Base-by-base conservation (phyloP, 2,888 invertebrate species). In the Euzetes globulus region DNA sequence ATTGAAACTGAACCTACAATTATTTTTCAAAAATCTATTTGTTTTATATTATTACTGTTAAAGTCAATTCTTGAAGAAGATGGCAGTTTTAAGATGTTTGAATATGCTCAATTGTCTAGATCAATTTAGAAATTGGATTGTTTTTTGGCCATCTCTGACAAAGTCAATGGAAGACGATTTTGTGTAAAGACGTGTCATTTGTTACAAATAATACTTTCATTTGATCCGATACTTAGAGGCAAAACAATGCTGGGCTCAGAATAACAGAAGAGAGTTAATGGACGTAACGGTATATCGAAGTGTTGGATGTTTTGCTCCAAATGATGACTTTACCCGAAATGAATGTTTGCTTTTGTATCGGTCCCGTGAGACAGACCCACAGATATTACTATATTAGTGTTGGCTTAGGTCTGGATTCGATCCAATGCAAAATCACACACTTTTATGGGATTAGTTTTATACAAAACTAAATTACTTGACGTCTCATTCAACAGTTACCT, bases 311-410 rank as follows among this genome's bases (percentile, higher is more conserved):
- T 22, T 29, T 68, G 68, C 13, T 19, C 45, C 22, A 68, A 68
- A 68, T 68, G 68, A 68, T 68, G 68, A 68, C 68, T 68, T 68
- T 68, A n/a, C 68, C 37, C 68, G 19, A 68, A 68, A 68, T 68
- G 68, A 68, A 68, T 68, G 68, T 68, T 68, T 60, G 60, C 29
- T 27, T 15, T 60, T 68, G 37, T 68, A 68, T 68, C 37, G 68
- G n/a, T 68, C 68, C 41, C 41, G 41, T 13, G 41, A 11, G 41
- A 41, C 11, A 41, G 41, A 13, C 41, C 41, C 41, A 41, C 41
- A 41, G 41, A 41, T 41, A 41, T 41, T 41, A 41, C 41, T 41
- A 41, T 41, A 41, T 41, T 41, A n/a, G 33, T 29, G 17, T 60
- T 33, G 29, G 27, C 58, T 27, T 58, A 13, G 22, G 58, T n/a